A percentile compares a stretch with the other conserved stretches of the same genome.
These are phyloP conservation scores for Gastrophryne carolinensis DNA, from an alignment of 2,797 vertebrate genomes.

Conservation along the genomic window DNA sequence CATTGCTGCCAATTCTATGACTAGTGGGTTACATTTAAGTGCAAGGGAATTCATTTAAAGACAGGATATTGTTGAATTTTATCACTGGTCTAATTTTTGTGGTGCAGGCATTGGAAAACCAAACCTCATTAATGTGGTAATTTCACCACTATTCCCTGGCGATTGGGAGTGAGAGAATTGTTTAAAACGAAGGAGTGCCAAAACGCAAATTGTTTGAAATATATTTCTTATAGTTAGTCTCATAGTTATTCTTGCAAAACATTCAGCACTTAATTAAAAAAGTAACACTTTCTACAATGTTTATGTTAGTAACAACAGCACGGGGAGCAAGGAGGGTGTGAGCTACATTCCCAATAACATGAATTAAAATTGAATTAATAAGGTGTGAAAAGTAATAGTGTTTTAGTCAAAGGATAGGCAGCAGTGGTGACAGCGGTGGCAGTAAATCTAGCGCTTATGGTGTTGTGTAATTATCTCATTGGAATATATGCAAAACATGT, in stretches of 20 bases:
- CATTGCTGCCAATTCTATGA: conserved; percentile 30
- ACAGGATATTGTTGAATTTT: conserved; percentile 14
- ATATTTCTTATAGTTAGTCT: not conserved
- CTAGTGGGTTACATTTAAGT: conserved; percentile 10
- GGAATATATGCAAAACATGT: too few species aligned
- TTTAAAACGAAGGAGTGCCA: conserved; percentile 8
- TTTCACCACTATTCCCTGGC: conserved; percentile 24
- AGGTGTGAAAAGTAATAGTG: too few species aligned
- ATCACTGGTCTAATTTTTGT: conserved; percentile 33
- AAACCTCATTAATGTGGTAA: conserved; percentile 25
- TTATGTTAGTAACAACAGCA: not conserved
- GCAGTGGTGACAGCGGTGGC: too few species aligned
- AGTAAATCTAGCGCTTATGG: too few species aligned
- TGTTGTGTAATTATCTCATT: too few species aligned
- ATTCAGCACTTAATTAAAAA: conserved; percentile 1
- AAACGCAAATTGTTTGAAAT: conserved; percentile 9
- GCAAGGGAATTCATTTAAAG: conserved; percentile 34
- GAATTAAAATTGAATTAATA: too few species aligned
- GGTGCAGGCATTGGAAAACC: conserved; percentile 15
- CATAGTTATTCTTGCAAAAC: conserved; percentile 5
- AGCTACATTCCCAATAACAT: not conserved
- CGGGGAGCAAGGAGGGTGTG: too few species aligned
- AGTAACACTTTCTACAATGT: not conserved
- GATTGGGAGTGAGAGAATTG: conserved; percentile 2
- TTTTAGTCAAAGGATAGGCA: too few species aligned